phyloP scores from a whole-genome alignment of 2,797 vertebrate genomes.

The Hippopotamyrus pictus region DNA sequence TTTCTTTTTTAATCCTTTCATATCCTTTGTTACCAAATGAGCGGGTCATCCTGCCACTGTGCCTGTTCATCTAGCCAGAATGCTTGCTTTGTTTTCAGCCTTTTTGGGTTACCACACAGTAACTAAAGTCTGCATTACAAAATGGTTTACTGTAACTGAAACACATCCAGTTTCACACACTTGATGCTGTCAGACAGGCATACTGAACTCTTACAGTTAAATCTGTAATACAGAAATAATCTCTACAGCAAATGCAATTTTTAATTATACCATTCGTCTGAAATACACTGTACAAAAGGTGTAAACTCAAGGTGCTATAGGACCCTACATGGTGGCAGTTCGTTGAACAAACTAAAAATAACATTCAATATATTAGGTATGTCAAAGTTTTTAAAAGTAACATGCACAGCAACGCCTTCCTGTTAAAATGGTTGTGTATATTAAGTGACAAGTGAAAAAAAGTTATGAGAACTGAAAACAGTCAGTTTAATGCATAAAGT shows the following conservation, averaged over 20 bases:
- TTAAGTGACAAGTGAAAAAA: background rate
- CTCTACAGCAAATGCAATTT: background rate
- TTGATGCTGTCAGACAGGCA: background rate
- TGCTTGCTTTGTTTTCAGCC: background rate
- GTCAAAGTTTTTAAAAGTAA: background rate
- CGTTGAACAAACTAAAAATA: background rate
- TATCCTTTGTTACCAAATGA: background rate
- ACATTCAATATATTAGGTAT: background rate
- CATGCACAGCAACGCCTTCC: background rate
- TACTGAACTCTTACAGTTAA: background rate
- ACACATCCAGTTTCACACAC: background rate
- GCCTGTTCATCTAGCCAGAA: background rate
- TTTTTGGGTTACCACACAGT: background rate
- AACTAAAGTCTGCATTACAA: background rate
- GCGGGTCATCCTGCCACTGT: background rate
- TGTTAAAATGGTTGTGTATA: background rate
- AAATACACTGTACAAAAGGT: background rate
- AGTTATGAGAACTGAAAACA: background rate
- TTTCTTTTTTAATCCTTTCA: background rate
- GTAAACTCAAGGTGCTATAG: background rate
- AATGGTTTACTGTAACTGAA: background rate
- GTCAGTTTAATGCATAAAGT: background rate
- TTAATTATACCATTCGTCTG: background rate
- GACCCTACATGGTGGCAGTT: background rate
- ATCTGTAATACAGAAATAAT: background rate